Percentiles rank a stretch among this genome's conserved stretches.
phyloP scores from a whole-genome alignment of 1,140 invertebrate genomes.

The Nymphalis io region DNA sequence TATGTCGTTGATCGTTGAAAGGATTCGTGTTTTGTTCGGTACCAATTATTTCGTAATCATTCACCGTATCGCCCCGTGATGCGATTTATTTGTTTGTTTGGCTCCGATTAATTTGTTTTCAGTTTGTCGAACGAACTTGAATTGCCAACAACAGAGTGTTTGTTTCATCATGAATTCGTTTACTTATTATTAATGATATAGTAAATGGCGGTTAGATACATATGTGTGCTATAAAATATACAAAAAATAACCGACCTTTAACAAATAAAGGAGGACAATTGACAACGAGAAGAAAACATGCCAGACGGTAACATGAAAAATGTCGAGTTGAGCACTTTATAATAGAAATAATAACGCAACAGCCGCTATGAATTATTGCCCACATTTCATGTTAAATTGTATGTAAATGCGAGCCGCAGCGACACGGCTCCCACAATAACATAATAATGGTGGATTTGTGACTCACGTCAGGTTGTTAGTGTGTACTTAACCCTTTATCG shows the following conservation, averaged over 20 bases:
- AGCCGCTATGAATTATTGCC: slow-evolving; percentile 74
- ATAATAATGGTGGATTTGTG: slow-evolving; percentile 80
- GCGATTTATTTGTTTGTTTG: slow-evolving; percentile 44
- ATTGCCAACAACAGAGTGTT: slow-evolving; percentile 34
- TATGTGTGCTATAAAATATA: background rate
- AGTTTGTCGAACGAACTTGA: slow-evolving; percentile 32
- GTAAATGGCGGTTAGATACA: background rate
- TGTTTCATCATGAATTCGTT: slow-evolving; percentile 27
- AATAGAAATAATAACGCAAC: slow-evolving; percentile 77
- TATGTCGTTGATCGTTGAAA: slow-evolving; percentile 54
- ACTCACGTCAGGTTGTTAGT: slow-evolving; percentile 79
- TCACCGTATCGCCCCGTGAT: slow-evolving; percentile 28
- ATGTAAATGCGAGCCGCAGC: slow-evolving; percentile 74
- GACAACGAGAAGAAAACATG: slow-evolving; percentile 50
- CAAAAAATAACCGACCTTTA: slow-evolving; percentile 37
- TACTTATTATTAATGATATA: background rate
- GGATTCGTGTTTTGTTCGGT: slow-evolving; percentile 53
- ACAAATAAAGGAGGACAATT: slow-evolving; percentile 48
- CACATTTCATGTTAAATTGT: slow-evolving; percentile 79
- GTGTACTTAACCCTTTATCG: slow-evolving; percentile 79
- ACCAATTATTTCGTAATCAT: slow-evolving; percentile 38
- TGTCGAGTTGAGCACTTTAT: slow-evolving; percentile 69
- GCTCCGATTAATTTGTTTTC: slow-evolving; percentile 58
- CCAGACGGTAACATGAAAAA: slow-evolving; percentile 64
- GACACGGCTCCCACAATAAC: slow-evolving; percentile 78